phyloP scores from a whole-genome alignment of 2,113 vertebrate species.

The Emydocephalus ijimae region DNA sequence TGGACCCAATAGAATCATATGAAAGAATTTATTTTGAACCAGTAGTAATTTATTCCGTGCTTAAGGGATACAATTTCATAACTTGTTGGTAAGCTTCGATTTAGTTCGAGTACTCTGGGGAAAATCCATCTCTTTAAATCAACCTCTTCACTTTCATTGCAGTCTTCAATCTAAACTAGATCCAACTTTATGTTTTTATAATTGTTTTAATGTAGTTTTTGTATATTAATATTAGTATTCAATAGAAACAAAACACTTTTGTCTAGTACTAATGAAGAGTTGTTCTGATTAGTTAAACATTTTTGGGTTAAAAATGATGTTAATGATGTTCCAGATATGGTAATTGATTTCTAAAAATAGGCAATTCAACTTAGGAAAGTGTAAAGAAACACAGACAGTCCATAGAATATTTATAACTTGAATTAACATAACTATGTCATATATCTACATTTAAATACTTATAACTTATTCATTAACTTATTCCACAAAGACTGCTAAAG shows the following conservation, averaged over 20 bases:
- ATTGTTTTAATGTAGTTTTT: neutral
- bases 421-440: slow-evolving; percentile 36
- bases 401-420: slow-evolving; percentile 60
- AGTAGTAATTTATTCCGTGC: neutral
- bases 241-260: neutral
- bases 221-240: neutral
- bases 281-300: neutral
- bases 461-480: slow-evolving; percentile 47
- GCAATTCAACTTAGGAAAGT: slow-evolving; percentile 41
- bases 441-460: slow-evolving; percentile 60
- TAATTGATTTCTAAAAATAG: slow-evolving; percentile 53
- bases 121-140: neutral
- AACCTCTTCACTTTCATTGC: neutral
- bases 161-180: neutral
- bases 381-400: slow-evolving; percentile 34
- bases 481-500: slow-evolving; percentile 47
- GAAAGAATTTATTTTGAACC: neutral
- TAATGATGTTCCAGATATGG: slow-evolving; percentile 13
- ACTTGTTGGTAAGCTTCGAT: neutral
- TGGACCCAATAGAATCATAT: neutral
- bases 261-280: neutral
- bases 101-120: neutral
- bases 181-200: neutral
- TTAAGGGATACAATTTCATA: neutral
- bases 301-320: neutral